phyloP scores from a whole-genome alignment of 2,797 vertebrate genomes.

The Cephalopachus bancanus region DNA sequence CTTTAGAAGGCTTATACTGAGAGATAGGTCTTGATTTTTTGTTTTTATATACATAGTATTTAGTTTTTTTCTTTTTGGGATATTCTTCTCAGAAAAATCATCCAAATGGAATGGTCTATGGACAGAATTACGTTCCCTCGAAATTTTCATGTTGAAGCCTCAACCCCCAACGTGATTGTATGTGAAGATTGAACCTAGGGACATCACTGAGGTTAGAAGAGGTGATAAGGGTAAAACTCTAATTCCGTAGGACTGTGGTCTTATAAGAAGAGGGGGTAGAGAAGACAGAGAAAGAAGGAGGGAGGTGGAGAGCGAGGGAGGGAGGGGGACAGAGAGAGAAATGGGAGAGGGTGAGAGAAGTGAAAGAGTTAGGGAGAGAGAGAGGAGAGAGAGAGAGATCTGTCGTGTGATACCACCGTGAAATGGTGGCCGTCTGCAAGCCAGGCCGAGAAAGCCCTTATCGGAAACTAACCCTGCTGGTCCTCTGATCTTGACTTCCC shows the following conservation, averaged over 20 bases:
- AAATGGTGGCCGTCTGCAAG: background rate
- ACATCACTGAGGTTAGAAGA: background rate
- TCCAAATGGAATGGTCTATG: background rate
- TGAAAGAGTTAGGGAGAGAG: background rate
- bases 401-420: background rate
- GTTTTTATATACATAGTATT: background rate
- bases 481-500: background rate
- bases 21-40: background rate
- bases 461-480: background rate
- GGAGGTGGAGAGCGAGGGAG: background rate
- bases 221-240: no score
- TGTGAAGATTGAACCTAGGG: background rate
- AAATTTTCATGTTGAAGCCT: background rate
- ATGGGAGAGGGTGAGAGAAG: no score
- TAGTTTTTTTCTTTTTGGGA: background rate
- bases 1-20: background rate
- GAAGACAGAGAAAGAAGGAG: background rate
- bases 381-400: background rate
- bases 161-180: background rate
- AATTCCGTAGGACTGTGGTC: background rate
- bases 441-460: background rate
- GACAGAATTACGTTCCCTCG: background rate
- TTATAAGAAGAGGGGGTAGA: background rate
- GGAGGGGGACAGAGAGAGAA: no score
- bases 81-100: background rate